These are phyloP conservation scores for Oreochromis mossambicus DNA, from an alignment of 2,797 vertebrate species.

Conservation along the genomic window DNA sequence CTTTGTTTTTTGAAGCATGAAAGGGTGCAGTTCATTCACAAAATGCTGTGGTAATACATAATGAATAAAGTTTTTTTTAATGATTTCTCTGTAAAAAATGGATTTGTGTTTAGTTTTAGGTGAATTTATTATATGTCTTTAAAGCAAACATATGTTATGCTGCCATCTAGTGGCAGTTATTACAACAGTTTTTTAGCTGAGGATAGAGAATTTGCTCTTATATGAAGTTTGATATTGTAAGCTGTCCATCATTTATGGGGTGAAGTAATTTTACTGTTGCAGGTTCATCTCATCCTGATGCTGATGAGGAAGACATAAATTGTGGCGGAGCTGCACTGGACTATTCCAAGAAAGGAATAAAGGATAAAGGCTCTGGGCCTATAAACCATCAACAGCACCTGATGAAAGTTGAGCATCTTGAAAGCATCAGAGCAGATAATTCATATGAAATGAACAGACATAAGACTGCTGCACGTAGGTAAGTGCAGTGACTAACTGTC, in stretches of 20 bases:
- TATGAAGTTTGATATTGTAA: neutral
- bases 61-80: neutral
- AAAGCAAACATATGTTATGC: neutral
- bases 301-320: neutral
- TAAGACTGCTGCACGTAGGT: neutral
- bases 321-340: neutral
- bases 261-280: neutral
- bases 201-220: neutral
- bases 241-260: fast-evolving
- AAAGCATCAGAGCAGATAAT: neutral
- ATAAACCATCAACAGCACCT: neutral
- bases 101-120: neutral
- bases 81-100: neutral
- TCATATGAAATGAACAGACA: neutral
- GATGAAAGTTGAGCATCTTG: neutral
- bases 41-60: no score
- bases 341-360: neutral
- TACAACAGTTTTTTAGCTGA: neutral
- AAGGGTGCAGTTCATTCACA: neutral
- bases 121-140: neutral
- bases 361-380: fast-evolving
- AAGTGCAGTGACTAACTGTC: neutral
- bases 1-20: neutral
- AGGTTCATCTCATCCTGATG: neutral
- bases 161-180: neutral